Conservation (phyloP, 2,888 invertebrate genomes). For the Tinea trinotella region DNA sequence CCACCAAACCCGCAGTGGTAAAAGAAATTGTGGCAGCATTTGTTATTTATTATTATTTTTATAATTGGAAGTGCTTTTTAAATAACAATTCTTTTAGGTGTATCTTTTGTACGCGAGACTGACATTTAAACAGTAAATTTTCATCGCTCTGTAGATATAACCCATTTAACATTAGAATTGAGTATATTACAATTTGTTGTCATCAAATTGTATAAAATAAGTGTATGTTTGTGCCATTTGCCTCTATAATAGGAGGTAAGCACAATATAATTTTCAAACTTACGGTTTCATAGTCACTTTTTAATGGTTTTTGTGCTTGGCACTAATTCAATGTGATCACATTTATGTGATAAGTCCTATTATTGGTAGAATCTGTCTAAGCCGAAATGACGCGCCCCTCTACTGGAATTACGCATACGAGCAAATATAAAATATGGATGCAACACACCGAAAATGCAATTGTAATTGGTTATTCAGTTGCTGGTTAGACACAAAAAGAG, state of each 20-base stretch:
- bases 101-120: slow-evolving; percentile 11
- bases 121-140: not conserved
- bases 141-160: not conserved
- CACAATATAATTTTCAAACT: no score
- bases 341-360: not conserved
- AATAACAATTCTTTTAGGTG: not conserved
- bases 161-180: not conserved
- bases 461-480: no score
- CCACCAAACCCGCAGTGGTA: slow-evolving; percentile 63
- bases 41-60: not conserved
- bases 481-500: no score
- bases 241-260: no score
- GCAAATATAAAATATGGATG: no score
- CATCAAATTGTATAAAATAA: not conserved
- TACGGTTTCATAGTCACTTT: slow-evolving; percentile 10
- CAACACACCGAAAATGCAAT: no score
- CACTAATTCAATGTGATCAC: not conserved
- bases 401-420: no score
- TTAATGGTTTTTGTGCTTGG: slow-evolving; percentile 8
- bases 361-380: no score
- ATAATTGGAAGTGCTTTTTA: not conserved
- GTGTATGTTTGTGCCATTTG: slow-evolving; percentile 2
- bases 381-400: no score
- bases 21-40: slow-evolving; percentile 20
- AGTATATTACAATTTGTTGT: not conserved